Evolutionary conservation across 2,888 invertebrate species (phyloP).

Genomic region (Heliconius erato): DNA sequence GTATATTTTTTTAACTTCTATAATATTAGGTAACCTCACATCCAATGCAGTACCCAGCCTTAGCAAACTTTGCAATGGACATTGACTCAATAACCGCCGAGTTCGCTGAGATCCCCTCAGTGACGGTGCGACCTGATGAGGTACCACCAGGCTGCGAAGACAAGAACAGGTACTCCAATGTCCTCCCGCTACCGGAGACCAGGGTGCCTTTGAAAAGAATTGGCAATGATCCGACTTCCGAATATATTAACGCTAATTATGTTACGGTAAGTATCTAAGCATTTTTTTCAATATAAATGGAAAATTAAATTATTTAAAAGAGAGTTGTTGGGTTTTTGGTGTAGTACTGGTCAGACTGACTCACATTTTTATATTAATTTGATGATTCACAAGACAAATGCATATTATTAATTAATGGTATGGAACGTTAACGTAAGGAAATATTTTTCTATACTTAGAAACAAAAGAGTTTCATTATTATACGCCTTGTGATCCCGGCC

Average conservation of each 20-base stretch:
- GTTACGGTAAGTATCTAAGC: constrained; percentile 89
- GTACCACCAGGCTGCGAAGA: constrained; percentile 94
- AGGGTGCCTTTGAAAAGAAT: constrained; percentile 91
- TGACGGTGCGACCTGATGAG: constrained; percentile 92
- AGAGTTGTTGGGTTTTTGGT: no score
- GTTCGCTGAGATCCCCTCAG: constrained; percentile 92
- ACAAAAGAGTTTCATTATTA: no score
- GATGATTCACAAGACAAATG: no score
- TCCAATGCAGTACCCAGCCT: constrained; percentile 91
- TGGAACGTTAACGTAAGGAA: no score
- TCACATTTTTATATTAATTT: no score
- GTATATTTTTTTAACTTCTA: neutral
- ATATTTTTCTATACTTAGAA: no score
- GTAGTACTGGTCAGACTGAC: no score
- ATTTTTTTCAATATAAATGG: no score
- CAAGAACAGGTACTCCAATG: constrained; percentile 96
- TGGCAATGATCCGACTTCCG: constrained; percentile 91
- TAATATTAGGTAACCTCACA: constrained; percentile 86
- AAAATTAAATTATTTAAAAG: no score
- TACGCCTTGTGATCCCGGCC: no score
- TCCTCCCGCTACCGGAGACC: constrained; percentile 97
- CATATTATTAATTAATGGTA: no score
- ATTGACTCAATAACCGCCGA: constrained; percentile 91
- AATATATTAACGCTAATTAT: constrained; percentile 97
- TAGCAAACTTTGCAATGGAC: constrained; percentile 91